Conservation (phyloP, 2,797 vertebrate species). For the Salmo trutta region DNA sequence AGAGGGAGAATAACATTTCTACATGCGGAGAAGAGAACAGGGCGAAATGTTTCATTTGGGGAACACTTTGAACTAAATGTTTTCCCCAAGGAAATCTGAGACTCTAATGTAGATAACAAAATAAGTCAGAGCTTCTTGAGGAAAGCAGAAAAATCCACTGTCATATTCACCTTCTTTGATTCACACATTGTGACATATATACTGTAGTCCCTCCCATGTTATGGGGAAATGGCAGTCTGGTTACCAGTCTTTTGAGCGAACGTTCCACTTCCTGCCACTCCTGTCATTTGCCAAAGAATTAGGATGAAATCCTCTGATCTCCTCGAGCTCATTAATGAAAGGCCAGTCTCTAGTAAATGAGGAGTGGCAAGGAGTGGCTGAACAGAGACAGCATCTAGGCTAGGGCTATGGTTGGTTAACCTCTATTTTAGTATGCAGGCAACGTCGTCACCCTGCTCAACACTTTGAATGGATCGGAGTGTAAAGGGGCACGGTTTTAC, state of each 20-base stretch:
- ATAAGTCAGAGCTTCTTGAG: neutral
- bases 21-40: neutral
- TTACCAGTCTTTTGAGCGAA: too few relatives aligned
- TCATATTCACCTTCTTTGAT: neutral
- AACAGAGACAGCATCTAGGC: neutral
- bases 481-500: slow-evolving; percentile 20
- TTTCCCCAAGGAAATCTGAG: neutral
- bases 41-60: slow-evolving; percentile 14
- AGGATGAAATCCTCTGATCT: too few relatives aligned
- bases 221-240: neutral
- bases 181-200: neutral
- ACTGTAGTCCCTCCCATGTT: neutral
- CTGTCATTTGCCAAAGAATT: too few relatives aligned
- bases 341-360: too few relatives aligned
- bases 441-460: slow-evolving; percentile 5
- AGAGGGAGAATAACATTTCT: neutral
- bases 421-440: slow-evolving; percentile 22
- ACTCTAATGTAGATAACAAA: neutral
- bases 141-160: neutral
- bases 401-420: neutral
- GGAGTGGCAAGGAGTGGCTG: too few relatives aligned
- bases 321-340: too few relatives aligned
- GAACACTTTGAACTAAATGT: slow-evolving; percentile 18
- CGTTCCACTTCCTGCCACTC: too few relatives aligned
- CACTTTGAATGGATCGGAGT: slow-evolving; percentile 9